phyloP scores from a whole-genome alignment of 2,113 vertebrate genomes.

The Octodon degus region DNA sequence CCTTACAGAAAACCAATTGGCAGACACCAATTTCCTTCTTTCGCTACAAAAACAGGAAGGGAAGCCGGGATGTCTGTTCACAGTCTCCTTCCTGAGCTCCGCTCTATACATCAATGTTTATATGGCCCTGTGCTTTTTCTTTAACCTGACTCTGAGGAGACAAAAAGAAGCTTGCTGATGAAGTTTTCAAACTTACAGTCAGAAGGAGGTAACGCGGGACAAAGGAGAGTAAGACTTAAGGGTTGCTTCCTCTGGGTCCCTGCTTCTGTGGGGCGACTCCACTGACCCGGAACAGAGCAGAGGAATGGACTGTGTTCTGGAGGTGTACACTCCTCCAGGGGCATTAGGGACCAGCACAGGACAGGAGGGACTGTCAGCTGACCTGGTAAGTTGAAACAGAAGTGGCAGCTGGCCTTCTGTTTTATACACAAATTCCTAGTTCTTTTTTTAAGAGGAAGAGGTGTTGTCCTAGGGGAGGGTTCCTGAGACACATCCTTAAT shows the following conservation, averaged over 20 bases:
- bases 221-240: not conserved
- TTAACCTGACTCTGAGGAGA: not conserved
- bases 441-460: not conserved
- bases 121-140: not conserved
- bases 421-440: not conserved
- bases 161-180: not conserved
- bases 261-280: not conserved
- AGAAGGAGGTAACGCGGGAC: not conserved
- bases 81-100: not conserved
- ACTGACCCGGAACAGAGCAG: not conserved
- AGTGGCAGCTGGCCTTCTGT: not conserved
- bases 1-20: not conserved
- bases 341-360: too few relatives aligned
- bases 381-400: not conserved
- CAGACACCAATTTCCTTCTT: not conserved
- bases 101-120: not conserved
- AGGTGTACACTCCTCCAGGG: too few relatives aligned
- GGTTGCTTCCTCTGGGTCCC: not conserved
- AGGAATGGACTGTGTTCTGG: not conserved
- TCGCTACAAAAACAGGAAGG: constrained; percentile 14
- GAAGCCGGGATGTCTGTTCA: too few relatives aligned
- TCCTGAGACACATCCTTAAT: not conserved
- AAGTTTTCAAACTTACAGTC: not conserved
- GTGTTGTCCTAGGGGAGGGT: not conserved
- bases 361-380: not conserved